Evolutionary conservation across 2,888 invertebrate genomes (phyloP), one percentile per base, ranked within the genome.

Genomic region (Ecdyonurus torrentis): DNA sequence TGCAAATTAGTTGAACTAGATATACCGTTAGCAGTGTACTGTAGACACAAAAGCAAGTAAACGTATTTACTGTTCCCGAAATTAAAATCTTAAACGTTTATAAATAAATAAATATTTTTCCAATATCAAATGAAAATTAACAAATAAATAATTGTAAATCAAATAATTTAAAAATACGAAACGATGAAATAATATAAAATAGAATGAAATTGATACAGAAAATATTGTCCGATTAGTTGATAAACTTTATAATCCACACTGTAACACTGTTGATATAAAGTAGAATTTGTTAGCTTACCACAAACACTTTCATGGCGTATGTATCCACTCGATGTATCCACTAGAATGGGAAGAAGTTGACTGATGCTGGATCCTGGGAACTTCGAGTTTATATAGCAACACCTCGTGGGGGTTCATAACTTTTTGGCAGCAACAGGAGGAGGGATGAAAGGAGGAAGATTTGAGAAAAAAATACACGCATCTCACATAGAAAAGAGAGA

Each of bases 391-490:
- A 20, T 55, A 55, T 55, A 55, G 19, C 22, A 7, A 22, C 22
- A 5, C n/a, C 55, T 7, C 55, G 20, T 5, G 37, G 37, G 37
- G 37, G 37, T 10, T 5, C 5, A 15, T 15, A 37, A n/a, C 55
- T 5, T n/a, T n/a, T n/a, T n/a, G n/a, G n/a, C n/a, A 20, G 5
- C 55, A n/a, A 7, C 5, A 55, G 55, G 55, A 20, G 55, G 5
- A 55, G 55, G 55, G 55, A 55, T 55, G 55, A 20, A 55, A 55
- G 55, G 55, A 55, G 55, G 55, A 55, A 55, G 55, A 55, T 55
- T 5, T n/a, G 5, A 22, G 19, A 37, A 55, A 55, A 55, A 20
- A 20, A 22, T 55, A n/a, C 22, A 22, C 55, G 55, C 55, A 22
- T 22, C 3, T 55, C 5, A 5, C n/a, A 22, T 10, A 55, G 22